Percentiles rank a stretch among this genome's conserved stretches.
Evolutionary conservation across 2,797 vertebrate species (phyloP).

Genomic region (Alectoris magna): DNA sequence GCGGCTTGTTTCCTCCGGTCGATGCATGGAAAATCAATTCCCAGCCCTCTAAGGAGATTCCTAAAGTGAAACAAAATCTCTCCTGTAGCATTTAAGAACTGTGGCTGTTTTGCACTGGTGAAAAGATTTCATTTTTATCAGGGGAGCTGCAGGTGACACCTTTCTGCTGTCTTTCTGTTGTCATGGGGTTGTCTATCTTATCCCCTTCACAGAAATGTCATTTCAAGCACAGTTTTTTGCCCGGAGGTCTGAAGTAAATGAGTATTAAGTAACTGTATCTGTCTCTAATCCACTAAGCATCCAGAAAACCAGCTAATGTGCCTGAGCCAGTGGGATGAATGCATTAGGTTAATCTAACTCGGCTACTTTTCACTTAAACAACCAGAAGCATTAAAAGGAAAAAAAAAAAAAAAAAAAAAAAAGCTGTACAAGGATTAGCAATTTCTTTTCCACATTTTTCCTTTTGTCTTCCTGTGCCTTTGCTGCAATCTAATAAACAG

Average conservation of each 20-base stretch:
- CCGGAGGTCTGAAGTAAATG: slow-evolving; percentile 14
- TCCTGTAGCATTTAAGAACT: neutral
- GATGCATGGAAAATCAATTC: slow-evolving; percentile 70
- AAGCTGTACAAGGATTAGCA: slow-evolving; percentile 10
- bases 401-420: neutral
- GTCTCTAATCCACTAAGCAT: slow-evolving; percentile 51
- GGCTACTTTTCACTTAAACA: slow-evolving; percentile 39
- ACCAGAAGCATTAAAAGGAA: neutral
- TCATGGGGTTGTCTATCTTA: neutral
- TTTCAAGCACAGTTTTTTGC: slow-evolving; percentile 22
- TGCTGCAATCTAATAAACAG: neutral
- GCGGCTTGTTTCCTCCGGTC: slow-evolving; percentile 31
- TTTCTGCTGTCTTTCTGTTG: neutral
- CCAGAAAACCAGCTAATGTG: slow-evolving; percentile 56
- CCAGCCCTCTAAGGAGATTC: slow-evolving; percentile 22
- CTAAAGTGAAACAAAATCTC: slow-evolving; percentile 32
- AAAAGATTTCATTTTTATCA: slow-evolving; percentile 19
- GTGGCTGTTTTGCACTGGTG: neutral
- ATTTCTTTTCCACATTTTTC: slow-evolving; percentile 20
- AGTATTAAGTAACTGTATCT: slow-evolving; percentile 50
- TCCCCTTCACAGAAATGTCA: neutral
- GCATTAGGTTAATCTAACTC: slow-evolving; percentile 55
- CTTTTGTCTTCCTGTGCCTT: neutral
- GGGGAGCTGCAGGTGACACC: neutral
- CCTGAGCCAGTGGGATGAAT: slow-evolving; percentile 32